A percentile compares a stretch with the other conserved stretches of the same genome.
phyloP scores from a whole-genome alignment of 23 tunicate genomes.

The Trididemnum nubilum region DNA sequence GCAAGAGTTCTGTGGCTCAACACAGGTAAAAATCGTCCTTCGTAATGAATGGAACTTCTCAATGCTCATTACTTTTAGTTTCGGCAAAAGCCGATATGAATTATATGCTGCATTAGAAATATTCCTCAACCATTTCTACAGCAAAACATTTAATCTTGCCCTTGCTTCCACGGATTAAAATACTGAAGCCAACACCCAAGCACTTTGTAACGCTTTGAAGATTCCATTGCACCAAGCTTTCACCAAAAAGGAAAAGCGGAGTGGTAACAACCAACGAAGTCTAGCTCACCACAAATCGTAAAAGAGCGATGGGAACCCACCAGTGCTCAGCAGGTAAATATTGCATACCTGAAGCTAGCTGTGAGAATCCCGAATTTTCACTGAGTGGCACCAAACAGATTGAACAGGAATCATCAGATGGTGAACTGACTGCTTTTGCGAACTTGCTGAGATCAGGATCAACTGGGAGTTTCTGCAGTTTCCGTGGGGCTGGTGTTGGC shows the following conservation, averaged over 20 bases:
- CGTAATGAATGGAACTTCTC: neutral
- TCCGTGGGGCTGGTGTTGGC: neutral
- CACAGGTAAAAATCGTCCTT: neutral
- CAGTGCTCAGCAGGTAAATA: neutral
- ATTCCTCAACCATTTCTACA: too few species aligned
- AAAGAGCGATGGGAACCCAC: too few species aligned
- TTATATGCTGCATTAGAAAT: neutral
- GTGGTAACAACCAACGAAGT: too few species aligned
- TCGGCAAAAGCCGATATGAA: neutral
- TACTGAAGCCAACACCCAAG: too few species aligned
- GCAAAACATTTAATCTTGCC: neutral
- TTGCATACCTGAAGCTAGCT: neutral
- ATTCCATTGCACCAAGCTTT: too few species aligned
- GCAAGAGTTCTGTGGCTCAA: neutral
- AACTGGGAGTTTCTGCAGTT: too few species aligned
- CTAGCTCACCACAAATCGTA: too few species aligned
- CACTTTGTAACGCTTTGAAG: too few species aligned
- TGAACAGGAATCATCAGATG: constrained; percentile 29
- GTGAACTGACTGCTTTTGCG: constrained; percentile 15
- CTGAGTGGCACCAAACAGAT: constrained; percentile 31
- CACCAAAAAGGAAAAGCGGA: too few species aligned
- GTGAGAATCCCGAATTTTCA: constrained; percentile 38
- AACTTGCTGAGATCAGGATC: constrained; percentile 6
- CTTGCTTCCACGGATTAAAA: too few species aligned
- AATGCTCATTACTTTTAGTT: neutral